These are phyloP conservation scores for Sylvilagus floridanus DNA, from an alignment of 2,797 vertebrate species.

Conservation along the genomic window DNA sequence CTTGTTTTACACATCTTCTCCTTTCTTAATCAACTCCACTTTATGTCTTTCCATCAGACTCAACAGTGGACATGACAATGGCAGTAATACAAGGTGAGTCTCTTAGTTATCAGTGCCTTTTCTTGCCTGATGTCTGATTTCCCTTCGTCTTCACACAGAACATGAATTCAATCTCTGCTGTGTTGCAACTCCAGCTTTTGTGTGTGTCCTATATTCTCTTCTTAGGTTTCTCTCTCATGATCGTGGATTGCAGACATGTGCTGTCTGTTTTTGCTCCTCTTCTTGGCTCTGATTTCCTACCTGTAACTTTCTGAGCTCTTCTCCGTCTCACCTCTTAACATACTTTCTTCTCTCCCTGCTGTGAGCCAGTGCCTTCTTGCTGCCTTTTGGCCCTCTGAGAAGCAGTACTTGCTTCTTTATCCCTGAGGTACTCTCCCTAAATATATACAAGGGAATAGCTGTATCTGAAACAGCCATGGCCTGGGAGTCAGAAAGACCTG, in stretches of 20 bases:
- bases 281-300: neutral
- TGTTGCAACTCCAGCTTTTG: neutral
- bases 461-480: neutral
- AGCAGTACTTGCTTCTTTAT: neutral
- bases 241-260: neutral
- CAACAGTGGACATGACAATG: neutral
- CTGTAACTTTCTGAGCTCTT: neutral
- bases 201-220: neutral
- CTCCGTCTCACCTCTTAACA: neutral
- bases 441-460: neutral
- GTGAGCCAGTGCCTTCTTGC: neutral
- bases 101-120: no score
- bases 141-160: neutral
- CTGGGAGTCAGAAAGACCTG: neutral
- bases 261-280: neutral
- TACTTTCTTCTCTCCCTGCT: neutral
- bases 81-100: neutral
- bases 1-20: neutral
- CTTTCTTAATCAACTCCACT: neutral
- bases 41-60: neutral
- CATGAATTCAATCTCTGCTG: neutral
- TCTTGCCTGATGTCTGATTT: neutral
- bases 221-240: neutral
- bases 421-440: neutral
- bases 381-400: neutral